Conservation (phyloP, 2,888 invertebrate genomes). For the Spisula subtruncata region DNA sequence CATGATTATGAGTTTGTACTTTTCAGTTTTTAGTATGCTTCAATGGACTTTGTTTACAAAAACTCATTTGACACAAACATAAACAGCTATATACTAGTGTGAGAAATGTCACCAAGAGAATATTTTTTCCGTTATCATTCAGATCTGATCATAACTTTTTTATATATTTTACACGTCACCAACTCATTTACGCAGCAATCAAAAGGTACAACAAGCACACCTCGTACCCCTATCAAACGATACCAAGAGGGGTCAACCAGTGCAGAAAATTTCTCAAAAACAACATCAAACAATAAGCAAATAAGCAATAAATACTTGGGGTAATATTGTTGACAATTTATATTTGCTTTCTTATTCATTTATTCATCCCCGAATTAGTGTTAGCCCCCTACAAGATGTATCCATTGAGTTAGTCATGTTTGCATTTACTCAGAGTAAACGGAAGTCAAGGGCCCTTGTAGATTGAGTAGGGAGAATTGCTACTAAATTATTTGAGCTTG, state of each 20-base stretch:
- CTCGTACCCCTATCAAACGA: background rate
- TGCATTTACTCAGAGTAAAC: background rate
- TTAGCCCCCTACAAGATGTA: background rate
- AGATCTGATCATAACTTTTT: slow-evolving; percentile 11
- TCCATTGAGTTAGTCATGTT: slow-evolving; percentile 18
- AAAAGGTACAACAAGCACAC: background rate
- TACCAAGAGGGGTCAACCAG: background rate
- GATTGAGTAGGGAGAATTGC: background rate
- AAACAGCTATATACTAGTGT: background rate
- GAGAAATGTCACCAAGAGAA: background rate
- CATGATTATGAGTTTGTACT: background rate
- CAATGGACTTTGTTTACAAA: background rate
- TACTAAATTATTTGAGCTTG: too few species aligned
- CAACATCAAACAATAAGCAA: background rate
- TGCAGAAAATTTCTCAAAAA: slow-evolving; percentile 18
- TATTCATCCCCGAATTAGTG: background rate
- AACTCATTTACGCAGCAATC: background rate
- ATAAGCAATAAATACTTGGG: background rate
- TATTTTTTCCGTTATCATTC: background rate
- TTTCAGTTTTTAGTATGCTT: background rate
- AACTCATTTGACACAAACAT: background rate
- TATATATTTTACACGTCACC: background rate
- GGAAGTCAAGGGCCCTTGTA: background rate
- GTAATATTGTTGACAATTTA: background rate
- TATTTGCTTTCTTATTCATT: background rate